These are phyloP conservation scores for Campopleginae sp. DNA, from an alignment of 2,888 invertebrate genomes.

Conservation along the genomic window DNA sequence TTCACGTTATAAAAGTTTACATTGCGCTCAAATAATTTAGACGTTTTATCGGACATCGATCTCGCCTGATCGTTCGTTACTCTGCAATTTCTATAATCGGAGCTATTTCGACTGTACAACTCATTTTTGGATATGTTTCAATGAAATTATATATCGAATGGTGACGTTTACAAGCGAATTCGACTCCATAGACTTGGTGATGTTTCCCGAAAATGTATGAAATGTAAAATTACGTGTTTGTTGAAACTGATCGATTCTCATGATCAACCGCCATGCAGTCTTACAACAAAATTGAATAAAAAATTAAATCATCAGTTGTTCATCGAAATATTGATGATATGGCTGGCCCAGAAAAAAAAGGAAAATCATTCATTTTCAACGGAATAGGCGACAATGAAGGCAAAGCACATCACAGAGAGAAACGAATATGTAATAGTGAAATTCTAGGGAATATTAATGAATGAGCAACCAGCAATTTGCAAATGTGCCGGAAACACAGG, in stretches of 20 bases:
- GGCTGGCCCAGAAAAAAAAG: background rate
- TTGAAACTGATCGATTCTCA: background rate
- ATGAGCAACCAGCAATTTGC: constrained; percentile 1
- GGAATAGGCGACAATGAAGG: background rate
- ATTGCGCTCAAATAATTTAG: constrained; percentile 70
- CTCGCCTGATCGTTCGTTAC: constrained; percentile 36
- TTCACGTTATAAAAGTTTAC: constrained; percentile 41
- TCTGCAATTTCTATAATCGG: constrained; percentile 46
- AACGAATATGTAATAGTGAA: background rate
- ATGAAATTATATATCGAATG: background rate
- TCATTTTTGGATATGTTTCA: background rate
- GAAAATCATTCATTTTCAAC: background rate
- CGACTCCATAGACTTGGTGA: too few relatives aligned
- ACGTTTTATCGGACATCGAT: constrained; percentile 28
- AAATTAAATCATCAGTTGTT: background rate
- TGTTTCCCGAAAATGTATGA: background rate
- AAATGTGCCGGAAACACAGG: constrained; percentile 5
- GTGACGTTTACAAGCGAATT: too few relatives aligned
- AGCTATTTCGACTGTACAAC: constrained; percentile 34
- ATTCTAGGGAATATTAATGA: constrained; percentile 8
- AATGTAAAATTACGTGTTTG: background rate
- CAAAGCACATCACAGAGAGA: background rate
- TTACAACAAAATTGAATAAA: background rate
- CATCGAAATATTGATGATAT: background rate
- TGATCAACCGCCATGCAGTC: too few relatives aligned